Conservation (phyloP, 2,797 vertebrate species). For the Danio choprae region DNA sequence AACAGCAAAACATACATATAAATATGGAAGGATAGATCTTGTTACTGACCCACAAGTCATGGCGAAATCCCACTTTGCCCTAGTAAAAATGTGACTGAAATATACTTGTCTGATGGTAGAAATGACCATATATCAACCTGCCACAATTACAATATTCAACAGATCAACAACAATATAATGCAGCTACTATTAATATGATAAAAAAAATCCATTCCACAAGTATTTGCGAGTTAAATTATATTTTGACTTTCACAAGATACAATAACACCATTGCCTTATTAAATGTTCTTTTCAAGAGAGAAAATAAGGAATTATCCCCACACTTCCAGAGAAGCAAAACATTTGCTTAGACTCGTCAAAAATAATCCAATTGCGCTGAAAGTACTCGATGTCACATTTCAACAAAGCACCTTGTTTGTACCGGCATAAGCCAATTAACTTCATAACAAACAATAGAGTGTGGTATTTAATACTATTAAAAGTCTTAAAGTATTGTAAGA, state of each 20-base stretch:
- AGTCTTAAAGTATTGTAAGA: neutral
- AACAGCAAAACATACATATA: neutral
- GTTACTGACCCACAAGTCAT: too few relatives aligned
- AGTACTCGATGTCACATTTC: constrained; percentile 7
- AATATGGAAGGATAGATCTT: neutral
- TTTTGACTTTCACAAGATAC: neutral
- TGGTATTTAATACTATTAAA: constrained; percentile 10
- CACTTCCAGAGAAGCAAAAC: neutral
- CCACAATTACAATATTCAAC: neutral
- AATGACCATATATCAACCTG: neutral
- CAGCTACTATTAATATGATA: neutral
- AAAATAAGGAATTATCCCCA: neutral
- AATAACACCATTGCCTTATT: neutral
- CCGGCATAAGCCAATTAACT: constrained; percentile 9
- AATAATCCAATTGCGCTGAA: constrained; percentile 1
- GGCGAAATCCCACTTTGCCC: neutral
- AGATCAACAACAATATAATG: neutral
- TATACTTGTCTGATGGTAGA: neutral
- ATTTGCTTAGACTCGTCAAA: neutral
- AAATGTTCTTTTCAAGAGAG: neutral
- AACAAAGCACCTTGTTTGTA: neutral
- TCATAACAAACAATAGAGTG: constrained; percentile 5
- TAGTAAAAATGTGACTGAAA: neutral
- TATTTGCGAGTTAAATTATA: neutral
- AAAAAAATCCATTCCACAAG: neutral